Evolutionary conservation across 1,140 invertebrate genomes (phyloP).

Genomic region (Charaxes varanes): DNA sequence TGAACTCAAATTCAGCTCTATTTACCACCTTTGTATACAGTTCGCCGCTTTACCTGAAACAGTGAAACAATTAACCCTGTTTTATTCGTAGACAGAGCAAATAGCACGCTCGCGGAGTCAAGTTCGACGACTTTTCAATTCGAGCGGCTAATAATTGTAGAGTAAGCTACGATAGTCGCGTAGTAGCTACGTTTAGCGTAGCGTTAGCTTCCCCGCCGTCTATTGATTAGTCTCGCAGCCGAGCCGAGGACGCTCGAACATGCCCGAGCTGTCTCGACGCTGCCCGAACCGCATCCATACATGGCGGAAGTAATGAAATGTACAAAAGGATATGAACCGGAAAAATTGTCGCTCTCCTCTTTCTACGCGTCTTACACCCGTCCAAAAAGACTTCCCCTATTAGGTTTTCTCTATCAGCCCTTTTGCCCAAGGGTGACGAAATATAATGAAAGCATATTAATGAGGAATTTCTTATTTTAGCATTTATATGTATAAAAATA

Average conservation of each 20-base stretch:
- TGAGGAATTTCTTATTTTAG: too few species aligned
- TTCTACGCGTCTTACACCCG: conserved; percentile 49
- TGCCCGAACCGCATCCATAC: conserved; percentile 46
- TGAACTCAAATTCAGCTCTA: conserved; percentile 25
- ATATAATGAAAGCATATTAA: conserved; percentile 2
- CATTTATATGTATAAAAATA: too few species aligned
- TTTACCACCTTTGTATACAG: conserved; percentile 32
- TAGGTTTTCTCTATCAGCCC: conserved; percentile 37
- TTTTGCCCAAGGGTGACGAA: conserved; percentile 8
- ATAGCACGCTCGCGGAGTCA: conserved; percentile 26
- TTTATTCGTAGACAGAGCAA: conserved; percentile 21
- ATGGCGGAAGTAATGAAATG: conserved; percentile 72
- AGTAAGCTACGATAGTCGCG: conserved; percentile 55
- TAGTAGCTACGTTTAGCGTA: conserved; percentile 56
- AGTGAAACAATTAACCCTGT: conserved; percentile 34
- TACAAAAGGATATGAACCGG: conserved; percentile 68
- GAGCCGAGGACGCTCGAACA: conserved; percentile 39
- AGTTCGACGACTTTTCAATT: conserved; percentile 43
- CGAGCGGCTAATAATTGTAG: conserved; percentile 43
- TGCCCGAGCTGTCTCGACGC: conserved; percentile 37
- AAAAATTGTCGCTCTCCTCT: conserved; percentile 66
- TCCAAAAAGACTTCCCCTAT: conserved; percentile 42
- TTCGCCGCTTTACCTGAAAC: conserved; percentile 18
- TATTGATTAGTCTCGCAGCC: conserved; percentile 63
- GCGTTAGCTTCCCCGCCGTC: conserved; percentile 46